phyloP scores from a whole-genome alignment of 2,113 vertebrate genomes.

The Spilogale gracilis region DNA sequence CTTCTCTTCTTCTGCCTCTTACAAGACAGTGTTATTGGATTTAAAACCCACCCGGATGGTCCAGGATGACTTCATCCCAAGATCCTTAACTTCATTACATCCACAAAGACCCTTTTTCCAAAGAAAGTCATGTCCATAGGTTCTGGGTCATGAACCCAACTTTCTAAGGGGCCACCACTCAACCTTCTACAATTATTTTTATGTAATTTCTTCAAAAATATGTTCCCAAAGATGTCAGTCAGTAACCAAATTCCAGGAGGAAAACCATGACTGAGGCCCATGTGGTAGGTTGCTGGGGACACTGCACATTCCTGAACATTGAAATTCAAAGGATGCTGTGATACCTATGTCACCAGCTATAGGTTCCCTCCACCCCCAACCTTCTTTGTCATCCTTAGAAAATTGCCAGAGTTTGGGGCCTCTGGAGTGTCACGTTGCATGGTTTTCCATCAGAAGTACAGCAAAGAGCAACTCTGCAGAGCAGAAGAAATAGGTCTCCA shows the following conservation, averaged over 20 bases:
- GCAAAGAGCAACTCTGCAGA: background rate
- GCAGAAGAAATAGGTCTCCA: background rate
- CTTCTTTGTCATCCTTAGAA: background rate
- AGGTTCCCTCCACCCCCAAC: background rate
- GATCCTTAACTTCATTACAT: background rate
- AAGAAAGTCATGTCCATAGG: background rate
- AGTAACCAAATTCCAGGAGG: background rate
- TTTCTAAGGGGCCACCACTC: background rate
- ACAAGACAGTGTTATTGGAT: background rate
- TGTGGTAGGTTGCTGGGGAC: background rate
- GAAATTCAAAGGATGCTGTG: background rate
- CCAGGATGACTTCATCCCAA: background rate
- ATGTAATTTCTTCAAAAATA: background rate
- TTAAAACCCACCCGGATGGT: background rate
- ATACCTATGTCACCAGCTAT: background rate
- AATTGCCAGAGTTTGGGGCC: background rate
- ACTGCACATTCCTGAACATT: no score
- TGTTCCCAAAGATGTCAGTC: background rate
- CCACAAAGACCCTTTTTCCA: background rate
- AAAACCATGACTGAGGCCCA: background rate
- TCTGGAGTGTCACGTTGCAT: background rate
- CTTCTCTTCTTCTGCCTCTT: background rate
- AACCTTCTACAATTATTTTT: background rate
- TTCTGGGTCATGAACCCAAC: background rate
- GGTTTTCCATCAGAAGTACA: background rate